Evolutionary conservation across 2,113 vertebrate genomes (phyloP).

Genomic region (Nannobrachium achirus): DNA sequence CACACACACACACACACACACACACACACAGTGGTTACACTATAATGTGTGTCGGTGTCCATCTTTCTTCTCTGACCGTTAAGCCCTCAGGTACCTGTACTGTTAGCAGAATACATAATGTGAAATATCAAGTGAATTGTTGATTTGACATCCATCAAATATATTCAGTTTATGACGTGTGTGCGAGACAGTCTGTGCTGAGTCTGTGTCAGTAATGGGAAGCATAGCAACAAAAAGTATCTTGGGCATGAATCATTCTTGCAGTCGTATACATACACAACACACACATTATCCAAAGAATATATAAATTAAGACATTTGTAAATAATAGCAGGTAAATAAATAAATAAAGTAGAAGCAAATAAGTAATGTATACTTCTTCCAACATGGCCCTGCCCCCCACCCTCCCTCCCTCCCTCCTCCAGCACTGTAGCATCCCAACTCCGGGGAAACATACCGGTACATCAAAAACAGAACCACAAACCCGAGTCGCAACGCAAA

Average conservation of each 20-base stretch:
- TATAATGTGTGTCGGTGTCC: constrained; percentile 16
- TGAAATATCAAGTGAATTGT: constrained; percentile 39
- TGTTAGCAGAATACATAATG: constrained; percentile 9
- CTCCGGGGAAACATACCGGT: too few species aligned
- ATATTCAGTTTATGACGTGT: neutral
- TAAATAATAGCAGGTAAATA: too few species aligned
- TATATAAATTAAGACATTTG: too few species aligned
- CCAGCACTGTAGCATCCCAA: too few species aligned
- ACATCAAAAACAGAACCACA: too few species aligned
- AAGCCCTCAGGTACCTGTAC: constrained; percentile 2
- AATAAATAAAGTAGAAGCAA: too few species aligned
- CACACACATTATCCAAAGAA: too few species aligned
- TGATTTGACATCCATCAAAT: constrained; percentile 39
- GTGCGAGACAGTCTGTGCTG: neutral
- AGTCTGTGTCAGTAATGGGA: neutral
- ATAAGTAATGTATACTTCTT: too few species aligned
- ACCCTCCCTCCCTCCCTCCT: too few species aligned
- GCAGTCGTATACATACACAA: constrained; percentile 1
- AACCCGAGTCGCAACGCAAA: too few species aligned
- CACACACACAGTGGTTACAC: neutral
- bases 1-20: neutral
- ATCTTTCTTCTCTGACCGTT: constrained; percentile 37
- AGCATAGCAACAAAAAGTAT: constrained; percentile 9
- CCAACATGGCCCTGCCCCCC: too few species aligned
- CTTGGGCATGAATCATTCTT: constrained; percentile 2